Conservation (phyloP, 2,888 invertebrate genomes). For the Heliconius cydno region DNA sequence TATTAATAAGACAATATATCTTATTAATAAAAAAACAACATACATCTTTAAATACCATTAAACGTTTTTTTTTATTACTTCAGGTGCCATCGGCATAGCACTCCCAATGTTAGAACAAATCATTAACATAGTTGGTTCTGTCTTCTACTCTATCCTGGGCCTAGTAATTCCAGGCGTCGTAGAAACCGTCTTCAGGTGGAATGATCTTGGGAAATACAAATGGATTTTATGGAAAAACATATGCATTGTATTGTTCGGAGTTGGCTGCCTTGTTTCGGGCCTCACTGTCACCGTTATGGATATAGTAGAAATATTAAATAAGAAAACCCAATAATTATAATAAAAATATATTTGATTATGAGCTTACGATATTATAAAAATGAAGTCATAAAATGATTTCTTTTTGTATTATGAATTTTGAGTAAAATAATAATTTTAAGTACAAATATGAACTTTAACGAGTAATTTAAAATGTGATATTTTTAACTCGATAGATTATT, state of each 20-base stretch:
- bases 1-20: neutral
- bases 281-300: constrained; percentile 69
- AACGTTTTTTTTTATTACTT: constrained; percentile 37
- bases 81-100: constrained; percentile 88
- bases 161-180: constrained; percentile 89
- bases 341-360: neutral
- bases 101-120: constrained; percentile 80
- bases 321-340: constrained; percentile 61
- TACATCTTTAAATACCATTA: neutral
- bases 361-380: neutral
- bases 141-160: constrained; percentile 88
- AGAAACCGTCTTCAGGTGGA: constrained; percentile 88
- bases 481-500: neutral
- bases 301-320: constrained; percentile 72
- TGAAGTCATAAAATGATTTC: neutral
- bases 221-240: constrained; percentile 89
- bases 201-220: constrained; percentile 85
- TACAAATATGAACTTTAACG: neutral
- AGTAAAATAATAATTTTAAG: neutral
- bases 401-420: neutral
- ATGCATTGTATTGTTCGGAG: constrained; percentile 83
- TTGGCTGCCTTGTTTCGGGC: constrained; percentile 86
- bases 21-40: neutral
- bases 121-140: constrained; percentile 76
- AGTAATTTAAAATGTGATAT: constrained; percentile 12